phyloP scores from a whole-genome alignment of 1,140 invertebrate genomes.

The Trichonephila inaurata region DNA sequence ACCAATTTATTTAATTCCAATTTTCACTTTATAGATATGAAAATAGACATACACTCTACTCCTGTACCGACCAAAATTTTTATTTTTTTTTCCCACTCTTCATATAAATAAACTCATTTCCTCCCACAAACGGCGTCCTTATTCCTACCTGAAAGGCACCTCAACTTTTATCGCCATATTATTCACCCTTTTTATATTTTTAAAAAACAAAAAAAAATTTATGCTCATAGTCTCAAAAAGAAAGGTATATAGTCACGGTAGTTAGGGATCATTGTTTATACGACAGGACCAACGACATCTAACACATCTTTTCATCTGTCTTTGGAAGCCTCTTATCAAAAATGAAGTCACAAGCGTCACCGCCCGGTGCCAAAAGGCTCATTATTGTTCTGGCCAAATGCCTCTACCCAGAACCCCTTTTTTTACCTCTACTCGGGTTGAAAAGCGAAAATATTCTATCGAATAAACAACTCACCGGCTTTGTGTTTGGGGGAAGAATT shows the following conservation, averaged over 20 bases:
- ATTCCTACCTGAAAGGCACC: neutral
- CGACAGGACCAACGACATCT: neutral
- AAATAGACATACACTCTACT: neutral
- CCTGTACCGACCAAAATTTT: neutral
- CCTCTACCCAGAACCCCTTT: neutral
- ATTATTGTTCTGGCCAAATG: conserved; percentile 6
- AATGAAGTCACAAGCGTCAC: conserved; percentile 37
- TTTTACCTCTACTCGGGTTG: neutral
- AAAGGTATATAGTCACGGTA: conserved; percentile 13
- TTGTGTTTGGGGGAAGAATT: neutral
- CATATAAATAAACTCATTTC: neutral
- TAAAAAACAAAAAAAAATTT: neutral
- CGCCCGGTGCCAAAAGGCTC: conserved; percentile 10
- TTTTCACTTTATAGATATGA: neutral
- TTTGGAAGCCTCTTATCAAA: conserved; percentile 31
- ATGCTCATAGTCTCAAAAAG: neutral
- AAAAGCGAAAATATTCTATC: conserved; percentile 24
- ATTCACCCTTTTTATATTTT: neutral
- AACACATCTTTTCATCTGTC: conserved; percentile 40
- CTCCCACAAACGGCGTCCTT: neutral
- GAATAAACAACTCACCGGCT: conserved; percentile 59
- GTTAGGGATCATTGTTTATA: conserved; percentile 5
- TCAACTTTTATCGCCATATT: neutral
- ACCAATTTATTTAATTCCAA: neutral
- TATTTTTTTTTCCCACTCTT: neutral